These are phyloP conservation scores for Spilosoma lubricipeda DNA, from an alignment of 2,888 invertebrate species.

Conservation along the genomic window DNA sequence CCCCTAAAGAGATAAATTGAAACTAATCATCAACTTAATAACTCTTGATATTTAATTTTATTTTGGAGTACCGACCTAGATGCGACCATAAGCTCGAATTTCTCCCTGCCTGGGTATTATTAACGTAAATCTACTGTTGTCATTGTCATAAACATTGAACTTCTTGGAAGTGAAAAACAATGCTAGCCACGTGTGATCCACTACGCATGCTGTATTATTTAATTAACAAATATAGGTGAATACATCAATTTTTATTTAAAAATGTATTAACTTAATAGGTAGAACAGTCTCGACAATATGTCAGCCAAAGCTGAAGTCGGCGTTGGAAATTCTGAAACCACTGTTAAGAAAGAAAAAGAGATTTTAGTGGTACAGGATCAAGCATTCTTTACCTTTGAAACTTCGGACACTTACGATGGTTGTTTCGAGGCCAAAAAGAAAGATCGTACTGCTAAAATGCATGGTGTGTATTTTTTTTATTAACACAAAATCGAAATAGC, in stretches of 20 bases:
- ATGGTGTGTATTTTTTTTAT: conserved; percentile 66
- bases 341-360: conserved; percentile 61
- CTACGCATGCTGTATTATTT: not conserved
- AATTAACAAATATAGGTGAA: not conserved
- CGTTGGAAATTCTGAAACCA: conserved; percentile 27
- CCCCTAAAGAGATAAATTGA: not conserved
- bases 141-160: not conserved
- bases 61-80: too few relatives aligned
- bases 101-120: not conserved
- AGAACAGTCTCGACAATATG: conserved; percentile 5
- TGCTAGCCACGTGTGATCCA: not conserved
- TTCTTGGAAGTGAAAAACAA: not conserved
- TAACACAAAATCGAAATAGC: not conserved
- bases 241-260: not conserved
- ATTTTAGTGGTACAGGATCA: conserved; percentile 66
- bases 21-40: not conserved
- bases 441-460: conserved; percentile 74
- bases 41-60: not conserved
- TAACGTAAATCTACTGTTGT: not conserved
- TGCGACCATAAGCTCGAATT: not conserved
- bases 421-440: conserved; percentile 85
- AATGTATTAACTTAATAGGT: not conserved
- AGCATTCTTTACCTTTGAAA: conserved; percentile 81
- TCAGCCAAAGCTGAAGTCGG: conserved; percentile 10
- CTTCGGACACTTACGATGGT: conserved; percentile 87